These are phyloP conservation scores for Mugil cephalus DNA, from an alignment of 2,113 vertebrate species.

Conservation along the genomic window DNA sequence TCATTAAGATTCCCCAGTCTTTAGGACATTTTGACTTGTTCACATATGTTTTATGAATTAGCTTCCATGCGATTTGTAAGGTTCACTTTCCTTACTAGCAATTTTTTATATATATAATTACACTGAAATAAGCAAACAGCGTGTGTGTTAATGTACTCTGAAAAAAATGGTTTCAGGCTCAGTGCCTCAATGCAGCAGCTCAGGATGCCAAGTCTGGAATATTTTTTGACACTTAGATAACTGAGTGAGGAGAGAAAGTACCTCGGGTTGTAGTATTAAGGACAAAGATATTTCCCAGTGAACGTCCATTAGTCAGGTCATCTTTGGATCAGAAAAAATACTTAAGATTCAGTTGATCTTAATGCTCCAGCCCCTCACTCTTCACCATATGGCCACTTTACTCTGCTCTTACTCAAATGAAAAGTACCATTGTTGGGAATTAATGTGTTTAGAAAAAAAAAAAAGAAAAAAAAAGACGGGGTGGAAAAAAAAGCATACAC, in stretches of 20 bases:
- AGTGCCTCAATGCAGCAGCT: neutral
- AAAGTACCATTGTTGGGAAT: constrained; percentile 78
- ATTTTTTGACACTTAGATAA: constrained; percentile 50
- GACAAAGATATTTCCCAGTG: constrained; percentile 19
- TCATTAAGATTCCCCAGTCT: constrained; percentile 71
- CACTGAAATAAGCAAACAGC: constrained; percentile 35
- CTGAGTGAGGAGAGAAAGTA: constrained; percentile 24
- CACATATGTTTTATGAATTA: constrained; percentile 75
- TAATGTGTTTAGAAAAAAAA: constrained; percentile 68
- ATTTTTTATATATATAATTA: constrained; percentile 36
- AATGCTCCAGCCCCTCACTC: constrained; percentile 29
- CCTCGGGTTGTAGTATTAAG: constrained; percentile 13
- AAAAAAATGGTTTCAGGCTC: constrained; percentile 24
- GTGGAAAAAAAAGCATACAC: constrained; percentile 25
- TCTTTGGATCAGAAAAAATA: constrained; percentile 66
- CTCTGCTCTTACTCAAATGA: constrained; percentile 74
- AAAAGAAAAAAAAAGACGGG: constrained; percentile 43
- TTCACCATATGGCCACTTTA: constrained; percentile 30
- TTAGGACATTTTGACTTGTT: constrained; percentile 58
- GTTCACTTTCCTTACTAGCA: constrained; percentile 41
- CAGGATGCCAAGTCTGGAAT: constrained; percentile 9
- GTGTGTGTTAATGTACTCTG: constrained; percentile 33
- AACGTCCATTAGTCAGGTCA: constrained; percentile 54
- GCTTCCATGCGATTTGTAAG: constrained; percentile 31
- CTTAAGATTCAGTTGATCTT: constrained; percentile 26